These are phyloP conservation scores for Candoia aspera DNA, from an alignment of 2,113 vertebrate genomes.

Conservation along the genomic window DNA sequence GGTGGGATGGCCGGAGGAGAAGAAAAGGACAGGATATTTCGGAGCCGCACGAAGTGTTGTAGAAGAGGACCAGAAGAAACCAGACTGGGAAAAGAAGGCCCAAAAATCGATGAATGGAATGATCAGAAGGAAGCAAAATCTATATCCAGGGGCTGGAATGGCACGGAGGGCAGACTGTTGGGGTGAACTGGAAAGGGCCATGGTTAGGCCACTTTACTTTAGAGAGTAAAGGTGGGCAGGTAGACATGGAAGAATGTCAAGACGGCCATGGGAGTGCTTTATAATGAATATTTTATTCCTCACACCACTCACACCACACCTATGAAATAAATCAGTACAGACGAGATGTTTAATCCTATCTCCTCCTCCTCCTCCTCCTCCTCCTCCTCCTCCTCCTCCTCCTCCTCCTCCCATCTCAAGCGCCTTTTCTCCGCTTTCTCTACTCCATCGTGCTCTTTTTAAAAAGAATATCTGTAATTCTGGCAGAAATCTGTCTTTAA, in stretches of 20 bases:
- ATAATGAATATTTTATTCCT: background rate
- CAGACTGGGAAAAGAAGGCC: background rate
- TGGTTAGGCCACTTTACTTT: background rate
- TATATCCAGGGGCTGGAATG: background rate
- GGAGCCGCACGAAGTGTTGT: background rate
- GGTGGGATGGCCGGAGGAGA: too few relatives aligned
- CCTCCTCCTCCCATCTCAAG: background rate
- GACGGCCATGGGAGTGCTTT: background rate
- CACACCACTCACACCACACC: background rate
- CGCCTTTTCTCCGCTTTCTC: background rate
- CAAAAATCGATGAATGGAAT: too few relatives aligned
- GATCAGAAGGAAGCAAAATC: background rate
- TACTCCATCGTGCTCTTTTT: slow-evolving; percentile 55
- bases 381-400: too few relatives aligned
- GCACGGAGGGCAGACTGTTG: background rate
- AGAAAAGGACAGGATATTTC: too few relatives aligned
- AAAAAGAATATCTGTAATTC: slow-evolving; percentile 81
- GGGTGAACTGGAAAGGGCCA: too few relatives aligned
- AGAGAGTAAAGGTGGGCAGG: background rate
- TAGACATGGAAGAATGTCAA: background rate
- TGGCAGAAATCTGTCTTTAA: slow-evolving; percentile 86
- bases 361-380: background rate
- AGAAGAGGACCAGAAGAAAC: background rate
- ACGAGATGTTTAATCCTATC: background rate
- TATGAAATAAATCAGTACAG: background rate